Evolutionary conservation across 2,113 vertebrate species (phyloP), one percentile per base, ranked within the genome.

Genomic region (Hippolais icterina): DNA sequence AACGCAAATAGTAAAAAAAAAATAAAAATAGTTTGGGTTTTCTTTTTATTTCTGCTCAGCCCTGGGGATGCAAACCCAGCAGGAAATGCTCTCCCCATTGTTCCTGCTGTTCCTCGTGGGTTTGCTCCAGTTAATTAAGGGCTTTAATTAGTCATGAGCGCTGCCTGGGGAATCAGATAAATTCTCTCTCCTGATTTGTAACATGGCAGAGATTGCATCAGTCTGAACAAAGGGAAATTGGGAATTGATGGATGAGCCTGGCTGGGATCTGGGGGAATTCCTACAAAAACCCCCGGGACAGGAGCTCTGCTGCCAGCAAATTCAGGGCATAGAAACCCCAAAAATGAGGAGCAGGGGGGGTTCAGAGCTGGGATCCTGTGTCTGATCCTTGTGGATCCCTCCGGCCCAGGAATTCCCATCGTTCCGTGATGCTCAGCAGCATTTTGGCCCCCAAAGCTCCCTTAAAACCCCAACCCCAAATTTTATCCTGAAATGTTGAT

Each of bases 91-190:
- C 74, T 44, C 65, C 81, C 91, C 66, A 18, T 42, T 24, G 54
- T 59, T 90, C 74, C 84, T 61, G 65, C 89, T 90, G 89, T 2
- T 83, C 83, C 87, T 89, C 47, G 1, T 4, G 69, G 72, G 27
- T 56, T 74, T 61, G 64, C 83, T 94, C 83, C 87, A 42, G 72
- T 81, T 91, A 95, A 95, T 95, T 65, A 87, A 3, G 37, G 68
- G 2, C 12, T 87, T 95, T 95, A 94, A 95, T 96, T 91, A 95
- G 68, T 57, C 77, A 19, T 54, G 86, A 95, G 91, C 3, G 7
- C 29, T 47, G 81, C 69, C 87, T 42, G 69, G 87, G 81, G 93
- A 91, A 50, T 23, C 8, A 75, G 56, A 95, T 42, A 89, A 94
- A 78, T 2, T 60, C 8, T 33, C 87, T 78, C 91, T 89, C 46